Percentiles rank a stretch among this genome's conserved stretches.
Evolutionary conservation across 2,797 vertebrate genomes (phyloP).

Genomic region (Miopithecus talapoin): DNA sequence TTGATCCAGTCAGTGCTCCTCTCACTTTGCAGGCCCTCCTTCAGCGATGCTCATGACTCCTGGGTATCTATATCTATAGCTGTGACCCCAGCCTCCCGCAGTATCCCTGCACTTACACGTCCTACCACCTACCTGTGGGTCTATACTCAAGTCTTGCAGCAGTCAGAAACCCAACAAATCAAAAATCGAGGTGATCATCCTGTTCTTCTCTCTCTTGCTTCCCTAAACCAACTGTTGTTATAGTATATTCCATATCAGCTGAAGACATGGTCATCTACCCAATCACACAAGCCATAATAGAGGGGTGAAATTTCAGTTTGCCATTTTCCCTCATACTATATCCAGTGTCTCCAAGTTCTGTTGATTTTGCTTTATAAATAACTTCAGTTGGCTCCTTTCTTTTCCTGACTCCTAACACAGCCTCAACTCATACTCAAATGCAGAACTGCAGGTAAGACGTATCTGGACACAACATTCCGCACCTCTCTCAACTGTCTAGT

Average conservation of each 20-base stretch:
- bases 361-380: not conserved
- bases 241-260: not conserved
- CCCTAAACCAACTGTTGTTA: not conserved
- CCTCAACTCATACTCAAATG: not conserved
- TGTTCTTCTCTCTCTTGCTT: not conserved
- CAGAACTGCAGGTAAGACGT: not conserved
- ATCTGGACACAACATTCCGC: not conserved
- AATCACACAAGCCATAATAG: not conserved
- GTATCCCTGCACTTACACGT: not conserved
- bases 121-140: not conserved
- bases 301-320: not conserved
- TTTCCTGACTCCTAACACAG: not conserved
- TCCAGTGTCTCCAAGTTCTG: not conserved
- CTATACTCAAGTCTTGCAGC: not conserved
- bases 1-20: not conserved
- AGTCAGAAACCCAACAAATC: not conserved
- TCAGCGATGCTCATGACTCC: not conserved
- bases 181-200: not conserved
- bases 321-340: not conserved
- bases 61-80: not conserved
- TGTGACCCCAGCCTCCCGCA: not conserved
- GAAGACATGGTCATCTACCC: not conserved
- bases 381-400: not conserved
- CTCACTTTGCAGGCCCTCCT: not conserved
- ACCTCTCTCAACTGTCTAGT: not conserved